These are phyloP conservation scores for Pomacea maculata DNA, from an alignment of 1,140 invertebrate species.

Conservation along the genomic window DNA sequence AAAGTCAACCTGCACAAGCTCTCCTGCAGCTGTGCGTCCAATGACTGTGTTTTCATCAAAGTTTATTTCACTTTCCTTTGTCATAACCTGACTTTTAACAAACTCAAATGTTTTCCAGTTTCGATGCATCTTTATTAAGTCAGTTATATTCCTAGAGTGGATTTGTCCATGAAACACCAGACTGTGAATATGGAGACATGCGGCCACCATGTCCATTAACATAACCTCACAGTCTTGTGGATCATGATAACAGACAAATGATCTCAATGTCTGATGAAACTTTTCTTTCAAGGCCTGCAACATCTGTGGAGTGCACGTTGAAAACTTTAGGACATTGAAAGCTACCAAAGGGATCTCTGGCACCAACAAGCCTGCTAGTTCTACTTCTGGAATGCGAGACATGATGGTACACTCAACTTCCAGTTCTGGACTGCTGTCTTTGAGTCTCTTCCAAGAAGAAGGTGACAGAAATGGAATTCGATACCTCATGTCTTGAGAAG, in stretches of 20 bases:
- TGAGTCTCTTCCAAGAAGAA: slow-evolving; percentile 32
- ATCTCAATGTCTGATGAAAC: slow-evolving; percentile 31
- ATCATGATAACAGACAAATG: slow-evolving; percentile 38
- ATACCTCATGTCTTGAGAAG: slow-evolving; percentile 4
- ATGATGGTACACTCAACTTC: slow-evolving; percentile 39
- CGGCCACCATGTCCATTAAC: slow-evolving; percentile 20
- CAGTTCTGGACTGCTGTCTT: slow-evolving; percentile 29
- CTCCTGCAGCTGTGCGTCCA: slow-evolving; percentile 19
- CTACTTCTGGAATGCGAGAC: slow-evolving; percentile 32
- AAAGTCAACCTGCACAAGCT: slow-evolving; percentile 25
- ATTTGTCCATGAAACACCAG: slow-evolving; percentile 40
- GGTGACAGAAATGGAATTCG: slow-evolving; percentile 30
- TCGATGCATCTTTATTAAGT: slow-evolving; percentile 15
- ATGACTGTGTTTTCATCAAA: slow-evolving; percentile 35
- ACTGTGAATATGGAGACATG: slow-evolving; percentile 25
- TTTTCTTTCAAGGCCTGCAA: slow-evolving; percentile 36
- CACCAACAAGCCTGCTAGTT: slow-evolving; percentile 38
- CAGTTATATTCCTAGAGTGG: slow-evolving; percentile 19
- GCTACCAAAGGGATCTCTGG: slow-evolving; percentile 39
- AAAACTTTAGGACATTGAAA: slow-evolving; percentile 37
- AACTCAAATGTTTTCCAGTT: slow-evolving; percentile 35
- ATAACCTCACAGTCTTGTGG: slow-evolving; percentile 25
- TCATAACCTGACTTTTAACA: slow-evolving; percentile 27
- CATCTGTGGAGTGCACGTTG: slow-evolving; percentile 28
- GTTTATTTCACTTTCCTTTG: slow-evolving; percentile 21